Evolutionary conservation across 2,797 vertebrate genomes (phyloP).

Genomic region (Mareca penelope): DNA sequence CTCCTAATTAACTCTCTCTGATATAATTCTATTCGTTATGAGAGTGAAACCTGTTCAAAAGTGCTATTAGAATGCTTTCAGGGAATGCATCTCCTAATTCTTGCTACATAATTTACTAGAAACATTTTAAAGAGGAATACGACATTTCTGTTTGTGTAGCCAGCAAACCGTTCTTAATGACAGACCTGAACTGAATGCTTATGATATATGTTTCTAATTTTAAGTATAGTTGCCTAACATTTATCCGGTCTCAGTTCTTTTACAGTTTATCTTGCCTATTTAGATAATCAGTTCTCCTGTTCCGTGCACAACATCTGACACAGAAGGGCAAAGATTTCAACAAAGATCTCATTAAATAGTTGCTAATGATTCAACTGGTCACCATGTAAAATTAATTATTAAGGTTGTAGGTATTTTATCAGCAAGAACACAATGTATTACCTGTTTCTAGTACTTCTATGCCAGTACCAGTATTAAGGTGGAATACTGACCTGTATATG

Average conservation of each 20-base stretch:
- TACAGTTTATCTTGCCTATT: neutral
- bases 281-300: neutral
- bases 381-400: neutral
- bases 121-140: neutral
- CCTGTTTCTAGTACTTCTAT: neutral
- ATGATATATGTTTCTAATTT: neutral
- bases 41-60: constrained; percentile 10
- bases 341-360: neutral
- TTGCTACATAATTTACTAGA: neutral
- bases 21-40: constrained; percentile 14
- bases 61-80: neutral
- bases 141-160: neutral
- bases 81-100: neutral
- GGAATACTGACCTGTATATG: neutral
- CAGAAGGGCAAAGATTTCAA: neutral
- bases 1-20: constrained; percentile 3
- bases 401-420: neutral
- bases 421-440: neutral
- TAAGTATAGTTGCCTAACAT: neutral
- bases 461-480: neutral
- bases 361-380: neutral
- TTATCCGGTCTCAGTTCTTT: neutral
- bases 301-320: neutral
- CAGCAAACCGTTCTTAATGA: neutral
- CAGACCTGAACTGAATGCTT: neutral